Evolutionary conservation across 2,888 invertebrate genomes (phyloP).

Genomic region (Trichogramma dendrolimi): DNA sequence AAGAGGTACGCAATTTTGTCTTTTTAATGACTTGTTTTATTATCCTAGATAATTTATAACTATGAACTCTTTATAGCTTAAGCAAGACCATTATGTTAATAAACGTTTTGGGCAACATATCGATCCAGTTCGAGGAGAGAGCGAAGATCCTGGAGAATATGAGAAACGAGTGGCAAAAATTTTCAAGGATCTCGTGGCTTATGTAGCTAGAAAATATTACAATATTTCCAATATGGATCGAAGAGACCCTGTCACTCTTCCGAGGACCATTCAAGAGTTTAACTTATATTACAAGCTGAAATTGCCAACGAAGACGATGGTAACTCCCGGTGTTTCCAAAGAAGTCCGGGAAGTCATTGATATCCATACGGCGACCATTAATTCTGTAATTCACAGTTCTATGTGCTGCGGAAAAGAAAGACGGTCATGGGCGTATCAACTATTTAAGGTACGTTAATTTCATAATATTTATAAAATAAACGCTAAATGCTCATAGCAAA

Average conservation of each 20-base stretch:
- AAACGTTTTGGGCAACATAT: constrained; percentile 50
- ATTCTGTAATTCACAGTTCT: constrained; percentile 64
- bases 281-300: constrained; percentile 44
- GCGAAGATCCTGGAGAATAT: constrained; percentile 35
- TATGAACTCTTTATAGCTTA: constrained; percentile 43
- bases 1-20: constrained; percentile 51
- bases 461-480: background rate
- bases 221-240: constrained; percentile 45
- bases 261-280: constrained; percentile 44
- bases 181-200: constrained; percentile 44
- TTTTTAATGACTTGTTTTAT: background rate
- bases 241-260: constrained; percentile 36
- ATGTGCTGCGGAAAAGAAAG: constrained; percentile 62
- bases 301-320: constrained; percentile 42
- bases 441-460: constrained; percentile 55
- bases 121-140: constrained; percentile 44
- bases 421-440: constrained; percentile 62
- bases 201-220: constrained; percentile 46
- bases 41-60: background rate
- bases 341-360: constrained; percentile 54
- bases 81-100: constrained; percentile 56
- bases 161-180: constrained; percentile 39
- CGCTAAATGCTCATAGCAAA: background rate
- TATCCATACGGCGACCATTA: constrained; percentile 57
- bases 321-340: constrained; percentile 41